These are phyloP conservation scores for Frankliniella fusca DNA, from an alignment of 2,888 invertebrate genomes.

Conservation along the genomic window DNA sequence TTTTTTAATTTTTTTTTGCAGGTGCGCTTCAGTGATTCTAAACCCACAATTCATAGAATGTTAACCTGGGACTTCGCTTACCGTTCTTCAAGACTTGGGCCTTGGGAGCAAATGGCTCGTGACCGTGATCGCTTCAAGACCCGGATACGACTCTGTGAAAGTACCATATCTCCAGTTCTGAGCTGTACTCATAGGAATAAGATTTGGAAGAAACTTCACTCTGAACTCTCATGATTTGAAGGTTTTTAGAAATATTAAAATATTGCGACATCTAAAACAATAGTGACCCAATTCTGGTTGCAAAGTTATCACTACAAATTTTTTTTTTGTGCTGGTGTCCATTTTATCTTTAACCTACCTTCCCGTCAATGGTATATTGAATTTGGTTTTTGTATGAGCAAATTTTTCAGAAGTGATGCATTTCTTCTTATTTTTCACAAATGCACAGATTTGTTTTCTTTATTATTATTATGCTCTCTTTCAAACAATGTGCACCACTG, in stretches of 20 bases:
- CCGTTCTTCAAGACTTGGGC: conserved; percentile 54
- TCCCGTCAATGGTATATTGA: neutral
- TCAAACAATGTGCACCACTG: no score
- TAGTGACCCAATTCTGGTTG: neutral
- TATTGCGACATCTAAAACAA: neutral
- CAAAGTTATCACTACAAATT: neutral
- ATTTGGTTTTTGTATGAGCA: no score
- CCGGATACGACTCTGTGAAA: conserved; percentile 47
- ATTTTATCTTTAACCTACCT: neutral
- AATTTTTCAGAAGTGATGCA: no score
- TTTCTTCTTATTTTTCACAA: no score
- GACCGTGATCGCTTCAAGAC: conserved; percentile 52
- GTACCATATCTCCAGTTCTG: conserved; percentile 48
- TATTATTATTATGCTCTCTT: no score
- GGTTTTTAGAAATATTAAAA: neutral
- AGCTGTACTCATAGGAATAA: conserved; percentile 47
- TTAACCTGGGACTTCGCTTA: conserved; percentile 55
- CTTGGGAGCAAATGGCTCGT: conserved; percentile 55
- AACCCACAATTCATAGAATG: conserved; percentile 53
- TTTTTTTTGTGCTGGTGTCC: neutral
- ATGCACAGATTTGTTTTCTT: no score
- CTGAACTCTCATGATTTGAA: neutral
- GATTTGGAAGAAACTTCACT: conserved; percentile 43
- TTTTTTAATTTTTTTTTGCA: conserved; percentile 44
- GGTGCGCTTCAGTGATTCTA: conserved; percentile 54